phyloP scores from a whole-genome alignment of 1,140 invertebrate species.

The Brachionus koreanus region DNA sequence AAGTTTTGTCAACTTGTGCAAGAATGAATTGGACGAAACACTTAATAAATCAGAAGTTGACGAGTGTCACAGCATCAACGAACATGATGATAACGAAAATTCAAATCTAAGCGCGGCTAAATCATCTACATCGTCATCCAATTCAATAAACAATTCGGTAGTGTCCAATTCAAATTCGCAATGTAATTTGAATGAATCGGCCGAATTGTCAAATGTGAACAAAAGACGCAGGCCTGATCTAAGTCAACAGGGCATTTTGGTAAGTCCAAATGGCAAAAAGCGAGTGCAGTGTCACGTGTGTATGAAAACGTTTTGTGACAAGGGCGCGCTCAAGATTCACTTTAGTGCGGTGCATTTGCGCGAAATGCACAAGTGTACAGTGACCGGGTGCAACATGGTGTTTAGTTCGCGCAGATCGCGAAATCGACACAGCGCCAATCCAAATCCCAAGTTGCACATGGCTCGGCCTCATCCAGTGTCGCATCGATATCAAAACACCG shows the following conservation, averaged over 20 bases:
- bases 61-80: background rate
- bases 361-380: constrained; percentile 99
- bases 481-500: constrained; percentile 41
- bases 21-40: background rate
- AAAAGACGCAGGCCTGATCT: constrained; percentile 16
- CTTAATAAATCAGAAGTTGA: background rate
- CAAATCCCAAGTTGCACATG: constrained; percentile 94
- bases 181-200: background rate
- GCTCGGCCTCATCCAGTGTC: constrained; percentile 58
- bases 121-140: background rate
- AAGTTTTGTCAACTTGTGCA: background rate
- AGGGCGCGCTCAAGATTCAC: constrained; percentile 97
- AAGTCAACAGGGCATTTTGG: constrained; percentile 37
- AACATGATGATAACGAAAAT: background rate
- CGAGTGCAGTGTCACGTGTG: constrained; percentile 96
- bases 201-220: background rate
- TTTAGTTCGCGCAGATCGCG: constrained; percentile 90
- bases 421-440: constrained; percentile 94
- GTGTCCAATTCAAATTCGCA: background rate
- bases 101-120: background rate
- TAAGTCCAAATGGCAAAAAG: constrained; percentile 63
- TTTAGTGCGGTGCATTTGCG: constrained; percentile 96
- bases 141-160: background rate
- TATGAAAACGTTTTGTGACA: constrained; percentile 98
- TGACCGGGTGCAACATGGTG: constrained; percentile 98